Conservation (phyloP, 1,140 invertebrate genomes). For the Teleogryllus occipitalis region DNA sequence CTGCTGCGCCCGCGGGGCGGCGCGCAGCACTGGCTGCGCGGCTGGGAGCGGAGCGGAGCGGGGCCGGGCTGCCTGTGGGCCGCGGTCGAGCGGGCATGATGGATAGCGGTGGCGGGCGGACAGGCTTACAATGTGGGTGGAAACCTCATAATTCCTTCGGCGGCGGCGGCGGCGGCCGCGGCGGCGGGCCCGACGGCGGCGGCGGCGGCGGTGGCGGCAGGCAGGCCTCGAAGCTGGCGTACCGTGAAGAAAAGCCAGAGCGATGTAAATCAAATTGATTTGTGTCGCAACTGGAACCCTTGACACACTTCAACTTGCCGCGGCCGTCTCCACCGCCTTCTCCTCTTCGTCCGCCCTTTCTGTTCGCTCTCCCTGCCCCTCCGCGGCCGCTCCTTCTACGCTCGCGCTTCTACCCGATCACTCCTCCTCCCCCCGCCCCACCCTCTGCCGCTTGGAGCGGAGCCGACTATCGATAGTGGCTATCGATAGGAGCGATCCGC, state of each 20-base stretch:
- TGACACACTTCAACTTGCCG: not conserved
- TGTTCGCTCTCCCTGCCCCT: too few relatives aligned
- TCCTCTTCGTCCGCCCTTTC: too few relatives aligned
- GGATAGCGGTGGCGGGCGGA: not conserved
- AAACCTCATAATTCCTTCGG: not conserved
- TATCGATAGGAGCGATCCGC: too few relatives aligned
- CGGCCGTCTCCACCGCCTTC: too few relatives aligned
- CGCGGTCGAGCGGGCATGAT: not conserved
- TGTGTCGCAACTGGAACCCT: not conserved
- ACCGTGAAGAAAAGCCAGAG: not conserved
- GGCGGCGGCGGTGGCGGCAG: not conserved
- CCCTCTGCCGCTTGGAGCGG: not conserved
- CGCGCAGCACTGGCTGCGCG: too few relatives aligned
- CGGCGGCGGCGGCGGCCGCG: too few relatives aligned
- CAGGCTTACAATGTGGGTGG: conserved; percentile 3
- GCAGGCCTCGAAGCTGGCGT: not conserved
- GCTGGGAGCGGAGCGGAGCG: too few relatives aligned
- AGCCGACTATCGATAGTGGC: too few relatives aligned
- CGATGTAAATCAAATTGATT: conserved; percentile 5
- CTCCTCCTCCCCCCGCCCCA: not conserved
- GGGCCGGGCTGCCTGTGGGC: too few relatives aligned
- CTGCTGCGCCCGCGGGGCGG: too few relatives aligned
- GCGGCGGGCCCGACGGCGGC: not conserved
- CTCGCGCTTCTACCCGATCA: not conserved
- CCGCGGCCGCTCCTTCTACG: not conserved